phyloP scores from a whole-genome alignment of 2,797 vertebrate species.

The Diglossa cyanea region DNA sequence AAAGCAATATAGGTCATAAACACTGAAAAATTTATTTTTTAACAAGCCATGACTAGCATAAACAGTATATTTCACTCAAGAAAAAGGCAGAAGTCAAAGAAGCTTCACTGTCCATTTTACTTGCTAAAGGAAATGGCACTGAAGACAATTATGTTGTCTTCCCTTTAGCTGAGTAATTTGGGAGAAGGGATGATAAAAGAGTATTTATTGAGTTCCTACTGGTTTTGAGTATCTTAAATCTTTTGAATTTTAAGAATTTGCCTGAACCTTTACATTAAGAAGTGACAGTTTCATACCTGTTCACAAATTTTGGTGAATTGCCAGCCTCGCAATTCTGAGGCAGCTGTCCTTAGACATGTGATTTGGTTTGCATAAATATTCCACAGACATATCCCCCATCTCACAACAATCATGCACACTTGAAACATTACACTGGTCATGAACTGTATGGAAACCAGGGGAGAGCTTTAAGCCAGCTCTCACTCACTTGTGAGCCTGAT shows the following conservation, averaged over 20 bases:
- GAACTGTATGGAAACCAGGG: background rate
- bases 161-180: background rate
- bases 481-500: background rate
- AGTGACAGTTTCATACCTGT: background rate
- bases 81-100: background rate
- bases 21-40: background rate
- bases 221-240: background rate
- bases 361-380: background rate
- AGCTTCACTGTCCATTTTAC: background rate
- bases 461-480: background rate
- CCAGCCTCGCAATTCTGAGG: background rate
- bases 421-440: background rate
- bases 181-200: background rate
- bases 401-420: background rate
- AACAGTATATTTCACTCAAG: background rate
- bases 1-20: background rate
- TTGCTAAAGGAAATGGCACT: background rate
- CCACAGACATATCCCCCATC: background rate
- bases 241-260: background rate
- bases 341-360: background rate
- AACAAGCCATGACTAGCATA: background rate
- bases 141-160: background rate
- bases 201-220: background rate
- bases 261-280: background rate
- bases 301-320: background rate